A percentile compares a stretch with the other conserved stretches of the same genome.
These are phyloP conservation scores for Ophiothrix spiculata DNA, from an alignment of 35 echinoderm and acorn worm genomes.

Conservation along the genomic window DNA sequence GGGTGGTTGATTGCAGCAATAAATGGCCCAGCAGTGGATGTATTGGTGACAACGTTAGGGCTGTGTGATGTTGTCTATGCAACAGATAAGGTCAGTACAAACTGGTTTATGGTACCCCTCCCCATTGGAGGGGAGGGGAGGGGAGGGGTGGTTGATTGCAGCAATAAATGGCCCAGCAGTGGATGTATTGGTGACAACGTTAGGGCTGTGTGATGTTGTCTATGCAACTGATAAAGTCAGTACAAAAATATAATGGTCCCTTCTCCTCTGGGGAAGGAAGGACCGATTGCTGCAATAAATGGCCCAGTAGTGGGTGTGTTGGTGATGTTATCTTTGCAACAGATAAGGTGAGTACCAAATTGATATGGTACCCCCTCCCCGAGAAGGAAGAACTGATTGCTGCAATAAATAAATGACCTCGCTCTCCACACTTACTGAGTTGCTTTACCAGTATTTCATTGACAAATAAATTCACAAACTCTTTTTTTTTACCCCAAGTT, in stretches of 20 bases:
- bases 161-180: conserved; percentile 88
- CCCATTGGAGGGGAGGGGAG: neutral
- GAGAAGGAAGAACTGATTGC: neutral
- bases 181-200: conserved; percentile 63
- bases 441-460: neutral
- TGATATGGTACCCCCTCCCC: neutral
- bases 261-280: neutral
- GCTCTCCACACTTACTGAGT: conserved; percentile 3
- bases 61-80: conserved; percentile 80
- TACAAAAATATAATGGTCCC: neutral
- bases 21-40: conserved; percentile 83
- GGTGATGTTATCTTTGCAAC: conserved; percentile 74
- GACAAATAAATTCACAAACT: neutral
- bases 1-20: conserved; percentile 60
- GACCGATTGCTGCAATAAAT: conserved; percentile 76
- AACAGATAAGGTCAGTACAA: conserved; percentile 70
- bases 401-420: conserved; percentile 79
- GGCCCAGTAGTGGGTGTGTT: conserved; percentile 80
- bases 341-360: conserved; percentile 65
- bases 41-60: conserved; percentile 61
- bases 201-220: conserved; percentile 74
- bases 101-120: neutral
- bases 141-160: conserved; percentile 32
- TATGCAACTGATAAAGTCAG: conserved; percentile 80
- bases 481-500: neutral